Percentiles rank a stretch among this genome's conserved stretches.
Evolutionary conservation across 2,113 vertebrate genomes (phyloP).

Genomic region (Colistium nudipinnis): DNA sequence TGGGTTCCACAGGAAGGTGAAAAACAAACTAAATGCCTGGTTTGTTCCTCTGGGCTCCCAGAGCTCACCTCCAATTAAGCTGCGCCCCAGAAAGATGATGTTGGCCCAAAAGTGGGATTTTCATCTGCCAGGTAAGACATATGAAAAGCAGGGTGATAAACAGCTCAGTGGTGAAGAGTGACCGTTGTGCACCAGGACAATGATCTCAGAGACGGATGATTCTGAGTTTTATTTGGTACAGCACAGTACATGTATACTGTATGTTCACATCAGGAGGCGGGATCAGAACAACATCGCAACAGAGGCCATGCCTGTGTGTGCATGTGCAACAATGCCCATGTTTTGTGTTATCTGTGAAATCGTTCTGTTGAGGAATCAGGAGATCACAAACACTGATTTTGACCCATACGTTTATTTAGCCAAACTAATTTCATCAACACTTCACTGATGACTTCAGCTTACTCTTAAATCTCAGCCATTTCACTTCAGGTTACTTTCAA

Average conservation of each 20-base stretch:
- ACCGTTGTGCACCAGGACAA: background rate
- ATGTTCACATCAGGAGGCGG: conserved; percentile 62
- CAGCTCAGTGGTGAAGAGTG: background rate
- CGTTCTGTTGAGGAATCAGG: conserved; percentile 11
- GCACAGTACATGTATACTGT: conserved; percentile 44
- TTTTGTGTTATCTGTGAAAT: conserved; percentile 31
- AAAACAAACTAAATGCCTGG: conserved; percentile 60
- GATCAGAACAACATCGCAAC: conserved; percentile 46
- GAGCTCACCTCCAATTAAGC: conserved; percentile 37
- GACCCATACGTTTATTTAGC: background rate
- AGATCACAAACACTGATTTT: conserved; percentile 22
- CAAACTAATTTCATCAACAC: background rate
- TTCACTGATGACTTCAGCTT: background rate
- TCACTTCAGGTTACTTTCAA: background rate
- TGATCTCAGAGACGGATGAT: conserved; percentile 40
- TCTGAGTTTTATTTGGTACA: conserved; percentile 73
- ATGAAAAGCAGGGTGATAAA: background rate
- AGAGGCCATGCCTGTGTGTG: background rate
- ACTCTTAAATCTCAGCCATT: background rate
- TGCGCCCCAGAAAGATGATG: conserved; percentile 3
- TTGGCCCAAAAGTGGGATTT: conserved; percentile 1
- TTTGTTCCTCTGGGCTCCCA: conserved; percentile 50
- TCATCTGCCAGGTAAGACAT: background rate
- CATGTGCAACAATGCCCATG: conserved; percentile 8
- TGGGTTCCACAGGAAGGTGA: conserved; percentile 51